Evolutionary conservation across 2,113 vertebrate species (phyloP), one percentile per base, ranked within the genome.

Genomic region (Myocastor coypus): DNA sequence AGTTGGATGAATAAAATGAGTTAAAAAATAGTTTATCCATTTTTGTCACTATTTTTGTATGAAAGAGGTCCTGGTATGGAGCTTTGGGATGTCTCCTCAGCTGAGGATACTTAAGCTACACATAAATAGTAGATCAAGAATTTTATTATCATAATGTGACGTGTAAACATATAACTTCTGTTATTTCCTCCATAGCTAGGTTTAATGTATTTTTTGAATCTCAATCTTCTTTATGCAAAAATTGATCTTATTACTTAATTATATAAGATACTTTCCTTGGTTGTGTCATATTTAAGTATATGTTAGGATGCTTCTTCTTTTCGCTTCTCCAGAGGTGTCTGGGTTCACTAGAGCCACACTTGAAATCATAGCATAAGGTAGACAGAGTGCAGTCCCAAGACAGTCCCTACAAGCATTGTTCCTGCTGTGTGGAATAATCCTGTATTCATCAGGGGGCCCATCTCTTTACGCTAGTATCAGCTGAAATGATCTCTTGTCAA

Each of bases 191-290:
- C 7, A 16, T 64, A 66, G 55, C 6, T 87, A 11, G 7, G 19
- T 63, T 78, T 92, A 87, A 92, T 92, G 87, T 97, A 34, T 81
- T 46, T 26, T 75, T 92, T 4, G 7, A 84, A 26, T 7, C 7
- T 77, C 4, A 28, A 26, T 87, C 69, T 89, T 14, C 19, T 13
- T 71, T 55, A 30, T 88, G 52, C 16, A 75, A 91, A 75, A 17
- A n/a, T 17, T 69, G 22, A 71, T 73, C 81, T 81, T 75, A 37
- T 84, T 37, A 66, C 14, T 34, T 73, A 77, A 40, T 40, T 12
- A 83, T 42, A 57, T 81, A 55, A 81, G 13, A 85, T 32, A 52
- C 42, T 94, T 93, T 96, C 66, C n/a, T 32, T 16, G 2, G 3
- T 8, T 61, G 17, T 75, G 13, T 42, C n/a, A 87, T 40, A 26